phyloP scores from a whole-genome alignment of 2,113 vertebrate genomes.

The Gallinago paraguaiae region DNA sequence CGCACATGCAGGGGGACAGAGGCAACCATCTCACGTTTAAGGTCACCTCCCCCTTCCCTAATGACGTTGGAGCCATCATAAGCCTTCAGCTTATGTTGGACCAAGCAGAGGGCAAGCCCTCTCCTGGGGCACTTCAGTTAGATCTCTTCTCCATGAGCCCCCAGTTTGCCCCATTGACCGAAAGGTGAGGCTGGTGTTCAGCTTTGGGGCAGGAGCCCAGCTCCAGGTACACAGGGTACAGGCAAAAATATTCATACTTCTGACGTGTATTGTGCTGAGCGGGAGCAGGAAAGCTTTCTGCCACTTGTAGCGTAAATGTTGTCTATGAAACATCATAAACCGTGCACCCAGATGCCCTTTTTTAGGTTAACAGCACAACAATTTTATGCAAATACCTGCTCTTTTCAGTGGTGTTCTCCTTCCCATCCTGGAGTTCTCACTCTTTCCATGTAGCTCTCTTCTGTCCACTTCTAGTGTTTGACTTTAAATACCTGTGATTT shows the following conservation, averaged over 20 bases:
- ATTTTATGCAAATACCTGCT: background rate
- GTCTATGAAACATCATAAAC: background rate
- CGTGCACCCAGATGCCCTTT: background rate
- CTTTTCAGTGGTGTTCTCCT: background rate
- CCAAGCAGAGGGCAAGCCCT: background rate
- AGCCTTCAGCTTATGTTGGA: fast-evolving
- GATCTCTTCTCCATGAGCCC: background rate
- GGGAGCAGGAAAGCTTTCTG: background rate
- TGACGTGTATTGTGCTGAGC: too few relatives aligned
- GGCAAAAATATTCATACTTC: background rate
- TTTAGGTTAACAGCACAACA: background rate
- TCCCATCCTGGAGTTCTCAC: background rate
- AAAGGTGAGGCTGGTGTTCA: background rate
- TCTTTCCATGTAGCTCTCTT: background rate
- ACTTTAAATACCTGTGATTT: background rate
- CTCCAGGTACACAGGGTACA: fast-evolving
- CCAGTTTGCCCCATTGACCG: fast-evolving
- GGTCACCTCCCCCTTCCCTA: background rate
- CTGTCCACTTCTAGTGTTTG: background rate
- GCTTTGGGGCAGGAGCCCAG: background rate
- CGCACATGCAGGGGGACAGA: fast-evolving
- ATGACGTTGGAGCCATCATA: fast-evolving
- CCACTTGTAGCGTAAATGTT: fast-evolving
- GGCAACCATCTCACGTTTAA: background rate
- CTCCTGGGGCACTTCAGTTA: background rate